A percentile compares a stretch with the other conserved stretches of the same genome.
These are phyloP conservation scores for Drosophila testacea DNA, from an alignment of 2,888 invertebrate species.

Conservation along the genomic window DNA sequence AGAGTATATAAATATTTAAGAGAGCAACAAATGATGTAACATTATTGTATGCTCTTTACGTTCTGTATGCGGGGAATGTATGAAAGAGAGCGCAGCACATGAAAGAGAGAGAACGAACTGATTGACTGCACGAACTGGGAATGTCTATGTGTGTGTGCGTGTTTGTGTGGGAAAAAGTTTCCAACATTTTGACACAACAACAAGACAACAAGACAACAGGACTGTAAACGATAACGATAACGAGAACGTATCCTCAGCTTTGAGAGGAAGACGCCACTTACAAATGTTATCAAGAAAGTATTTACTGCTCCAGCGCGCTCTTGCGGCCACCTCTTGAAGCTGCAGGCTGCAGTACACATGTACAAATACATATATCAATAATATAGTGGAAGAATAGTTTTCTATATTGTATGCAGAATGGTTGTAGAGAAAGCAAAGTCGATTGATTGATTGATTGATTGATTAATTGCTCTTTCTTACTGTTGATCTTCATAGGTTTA, in stretches of 20 bases:
- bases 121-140: conserved; percentile 22
- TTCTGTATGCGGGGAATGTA: conserved; percentile 15
- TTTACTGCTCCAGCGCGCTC: conserved; percentile 85
- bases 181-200: conserved; percentile 60
- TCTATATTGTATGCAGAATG: conserved; percentile 70
- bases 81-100: conserved; percentile 9
- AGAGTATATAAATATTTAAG: conserved; percentile 13
- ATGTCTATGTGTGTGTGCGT: conserved; percentile 14
- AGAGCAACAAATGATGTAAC: conserved; percentile 39
- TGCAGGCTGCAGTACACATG: conserved; percentile 84
- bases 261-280: conserved; percentile 76
- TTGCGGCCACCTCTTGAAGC: conserved; percentile 84
- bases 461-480: conserved; percentile 62
- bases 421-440: conserved; percentile 81
- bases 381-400: conserved; percentile 76
- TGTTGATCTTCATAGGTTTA: conserved; percentile 46
- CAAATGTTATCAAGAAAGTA: conserved; percentile 85
- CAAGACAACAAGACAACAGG: conserved; percentile 60
- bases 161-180: conserved; percentile 26
- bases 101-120: conserved; percentile 10
- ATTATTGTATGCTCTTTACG: conserved; percentile 17
- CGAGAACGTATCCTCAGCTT: conserved; percentile 19
- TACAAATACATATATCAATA: conserved; percentile 79
- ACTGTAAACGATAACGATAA: conserved; percentile 32
- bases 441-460: conserved; percentile 68